phyloP scores from a whole-genome alignment of 2,888 invertebrate genomes.

The Parnassius smintheus region DNA sequence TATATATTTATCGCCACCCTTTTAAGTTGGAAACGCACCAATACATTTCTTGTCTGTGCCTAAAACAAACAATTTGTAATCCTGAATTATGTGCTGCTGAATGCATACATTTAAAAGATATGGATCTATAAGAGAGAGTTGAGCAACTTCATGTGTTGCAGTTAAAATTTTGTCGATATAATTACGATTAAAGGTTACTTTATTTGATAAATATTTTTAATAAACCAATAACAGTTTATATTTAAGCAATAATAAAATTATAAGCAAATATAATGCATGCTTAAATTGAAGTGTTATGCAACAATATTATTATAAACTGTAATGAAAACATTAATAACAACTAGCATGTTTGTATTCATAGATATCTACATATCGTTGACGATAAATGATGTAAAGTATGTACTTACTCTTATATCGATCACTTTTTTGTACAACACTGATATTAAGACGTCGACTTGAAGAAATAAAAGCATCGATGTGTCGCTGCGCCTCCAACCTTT shows the following conservation, averaged over 20 bases:
- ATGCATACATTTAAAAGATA: conserved; percentile 81
- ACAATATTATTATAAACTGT: neutral
- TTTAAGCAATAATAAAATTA: too few relatives aligned
- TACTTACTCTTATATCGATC: conserved; percentile 8
- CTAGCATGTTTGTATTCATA: too few relatives aligned
- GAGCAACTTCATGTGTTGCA: conserved; percentile 35
- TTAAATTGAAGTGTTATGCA: too few relatives aligned
- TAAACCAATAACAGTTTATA: too few relatives aligned
- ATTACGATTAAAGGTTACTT: conserved; percentile 10
- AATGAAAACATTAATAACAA: neutral
- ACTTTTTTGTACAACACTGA: conserved; percentile 49
- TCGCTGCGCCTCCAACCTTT: conserved; percentile 67
- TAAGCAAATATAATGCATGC: too few relatives aligned
- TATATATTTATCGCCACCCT: conserved; percentile 75
- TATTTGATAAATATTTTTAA: neutral
- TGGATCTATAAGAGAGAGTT: conserved; percentile 77
- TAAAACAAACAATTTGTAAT: conserved; percentile 81
- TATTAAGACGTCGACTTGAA: conserved; percentile 72
- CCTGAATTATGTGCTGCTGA: conserved; percentile 80
- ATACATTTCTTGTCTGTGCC: conserved; percentile 75
- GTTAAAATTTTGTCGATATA: conserved; percentile 40
- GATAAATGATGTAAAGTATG: neutral
- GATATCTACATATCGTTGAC: too few relatives aligned
- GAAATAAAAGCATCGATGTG: conserved; percentile 76
- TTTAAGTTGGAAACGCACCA: conserved; percentile 77